Conservation (phyloP, 2,113 vertebrate genomes). For the Ictidomys tridecemlineatus region DNA sequence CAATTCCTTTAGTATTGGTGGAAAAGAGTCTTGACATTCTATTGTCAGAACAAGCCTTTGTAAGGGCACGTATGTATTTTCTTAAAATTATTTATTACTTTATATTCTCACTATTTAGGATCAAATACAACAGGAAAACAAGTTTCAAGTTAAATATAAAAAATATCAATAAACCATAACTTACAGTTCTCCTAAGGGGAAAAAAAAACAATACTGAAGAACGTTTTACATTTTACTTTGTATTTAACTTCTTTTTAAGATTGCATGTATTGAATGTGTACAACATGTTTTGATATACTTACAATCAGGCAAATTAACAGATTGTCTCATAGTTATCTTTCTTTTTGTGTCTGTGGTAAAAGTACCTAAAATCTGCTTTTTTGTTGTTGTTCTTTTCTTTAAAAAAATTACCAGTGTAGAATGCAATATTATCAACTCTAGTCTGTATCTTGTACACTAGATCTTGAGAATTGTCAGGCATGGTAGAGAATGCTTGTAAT, state of each 20-base stretch:
- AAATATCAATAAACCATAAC: slow-evolving; percentile 45
- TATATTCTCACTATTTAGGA: slow-evolving; percentile 53
- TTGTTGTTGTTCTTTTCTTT: background rate
- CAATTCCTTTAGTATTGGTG: background rate
- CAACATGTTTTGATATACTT: background rate
- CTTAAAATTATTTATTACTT: slow-evolving; percentile 17
- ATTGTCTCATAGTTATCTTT: background rate
- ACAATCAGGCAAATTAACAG: background rate
- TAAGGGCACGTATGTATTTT: background rate
- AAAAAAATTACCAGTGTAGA: too few relatives aligned
- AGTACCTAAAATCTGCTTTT: background rate
- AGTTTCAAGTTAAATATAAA: slow-evolving; percentile 44
- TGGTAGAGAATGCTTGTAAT: too few relatives aligned
- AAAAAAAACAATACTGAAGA: background rate
- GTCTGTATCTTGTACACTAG: background rate
- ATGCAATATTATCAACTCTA: background rate
- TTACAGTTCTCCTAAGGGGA: slow-evolving; percentile 43
- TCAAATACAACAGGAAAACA: slow-evolving; percentile 38
- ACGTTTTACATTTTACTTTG: slow-evolving; percentile 48
- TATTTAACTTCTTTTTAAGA: background rate
- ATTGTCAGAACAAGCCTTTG: background rate
- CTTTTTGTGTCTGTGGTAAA: background rate
- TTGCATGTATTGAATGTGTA: background rate
- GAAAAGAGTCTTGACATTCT: background rate
- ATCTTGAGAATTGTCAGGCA: background rate